phyloP scores from a whole-genome alignment of 2,113 vertebrate genomes.

The Anarrhichthys ocellatus region DNA sequence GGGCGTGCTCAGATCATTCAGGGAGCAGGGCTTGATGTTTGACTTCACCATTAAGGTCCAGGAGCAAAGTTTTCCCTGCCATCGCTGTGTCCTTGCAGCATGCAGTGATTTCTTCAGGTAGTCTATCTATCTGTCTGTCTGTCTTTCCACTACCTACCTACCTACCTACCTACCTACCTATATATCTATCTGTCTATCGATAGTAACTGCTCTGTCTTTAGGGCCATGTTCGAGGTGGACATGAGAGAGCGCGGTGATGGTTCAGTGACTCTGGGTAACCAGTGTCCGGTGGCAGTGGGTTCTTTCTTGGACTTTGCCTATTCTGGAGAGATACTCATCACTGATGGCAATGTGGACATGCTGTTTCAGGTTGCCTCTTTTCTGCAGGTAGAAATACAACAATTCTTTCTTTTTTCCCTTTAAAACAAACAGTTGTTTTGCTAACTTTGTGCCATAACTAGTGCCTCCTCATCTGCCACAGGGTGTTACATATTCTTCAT shows the following conservation, averaged over 20 bases:
- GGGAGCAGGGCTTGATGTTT: conserved; percentile 91
- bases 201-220: conserved; percentile 42
- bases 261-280: conserved; percentile 91
- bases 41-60: conserved; percentile 93
- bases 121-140: conserved; percentile 33
- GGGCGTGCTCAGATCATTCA: conserved; percentile 88
- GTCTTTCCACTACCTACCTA: conserved; percentile 36
- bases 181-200: conserved; percentile 12
- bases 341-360: conserved; percentile 93
- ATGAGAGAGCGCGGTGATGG: conserved; percentile 95
- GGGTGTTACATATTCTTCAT: not conserved
- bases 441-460: not conserved
- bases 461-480: not conserved
- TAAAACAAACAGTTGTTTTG: not conserved
- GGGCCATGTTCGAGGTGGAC: conserved; percentile 98
- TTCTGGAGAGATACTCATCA: conserved; percentile 92
- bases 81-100: conserved; percentile 95
- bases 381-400: conserved; percentile 84
- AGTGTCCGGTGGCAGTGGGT: conserved; percentile 87
- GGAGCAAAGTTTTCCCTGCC: conserved; percentile 90
- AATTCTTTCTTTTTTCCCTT: not conserved
- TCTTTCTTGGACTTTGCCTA: conserved; percentile 98
- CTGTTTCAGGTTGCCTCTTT: conserved; percentile 96
- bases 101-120: conserved; percentile 99
- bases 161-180: conserved; percentile 21